Conservation (phyloP, 2,797 vertebrate genomes). For the Pseudochromis fuscus region DNA sequence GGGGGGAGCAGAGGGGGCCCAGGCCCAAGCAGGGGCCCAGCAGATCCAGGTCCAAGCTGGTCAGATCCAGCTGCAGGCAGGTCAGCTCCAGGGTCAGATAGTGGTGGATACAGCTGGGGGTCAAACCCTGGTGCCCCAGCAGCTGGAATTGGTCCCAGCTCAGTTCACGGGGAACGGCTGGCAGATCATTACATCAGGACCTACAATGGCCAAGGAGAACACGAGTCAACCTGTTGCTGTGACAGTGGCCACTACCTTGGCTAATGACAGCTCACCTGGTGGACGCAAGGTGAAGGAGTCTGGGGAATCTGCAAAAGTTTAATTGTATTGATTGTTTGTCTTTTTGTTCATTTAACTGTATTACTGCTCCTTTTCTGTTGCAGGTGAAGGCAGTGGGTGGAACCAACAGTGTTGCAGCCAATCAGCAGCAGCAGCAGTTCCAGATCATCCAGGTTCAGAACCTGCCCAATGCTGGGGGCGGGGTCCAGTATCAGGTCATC, state of each 20-base stretch:
- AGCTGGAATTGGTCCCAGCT: slow-evolving; percentile 96
- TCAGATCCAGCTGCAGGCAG: slow-evolving; percentile 83
- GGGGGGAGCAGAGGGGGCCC: slow-evolving; percentile 78
- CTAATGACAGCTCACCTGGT: slow-evolving; percentile 85
- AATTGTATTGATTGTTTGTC: background rate
- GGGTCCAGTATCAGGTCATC: slow-evolving; percentile 98
- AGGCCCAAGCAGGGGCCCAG: slow-evolving; percentile 87
- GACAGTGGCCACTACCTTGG: slow-evolving; percentile 85
- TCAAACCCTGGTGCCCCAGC: slow-evolving; percentile 93
- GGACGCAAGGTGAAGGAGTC: slow-evolving; percentile 85
- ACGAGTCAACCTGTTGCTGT: slow-evolving; percentile 87
- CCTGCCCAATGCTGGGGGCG: slow-evolving; percentile 91
- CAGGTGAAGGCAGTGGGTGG: slow-evolving; percentile 85
- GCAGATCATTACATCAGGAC: slow-evolving; percentile 95
- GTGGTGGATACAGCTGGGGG: slow-evolving; percentile 95
- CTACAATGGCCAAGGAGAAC: slow-evolving; percentile 92
- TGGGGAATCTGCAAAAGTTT: background rate
- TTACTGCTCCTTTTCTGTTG: slow-evolving; percentile 33
- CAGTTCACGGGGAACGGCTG: slow-evolving; percentile 96
- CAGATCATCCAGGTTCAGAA: slow-evolving; percentile 96
- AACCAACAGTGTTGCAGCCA: slow-evolving; percentile 78
- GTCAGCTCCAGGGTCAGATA: slow-evolving; percentile 88
- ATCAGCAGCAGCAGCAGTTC: slow-evolving; percentile 87
- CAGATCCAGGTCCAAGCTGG: slow-evolving; percentile 87
- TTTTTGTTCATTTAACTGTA: slow-evolving; percentile 25